Conservation (phyloP, 2,888 invertebrate species). For the Caprella mutica region DNA sequence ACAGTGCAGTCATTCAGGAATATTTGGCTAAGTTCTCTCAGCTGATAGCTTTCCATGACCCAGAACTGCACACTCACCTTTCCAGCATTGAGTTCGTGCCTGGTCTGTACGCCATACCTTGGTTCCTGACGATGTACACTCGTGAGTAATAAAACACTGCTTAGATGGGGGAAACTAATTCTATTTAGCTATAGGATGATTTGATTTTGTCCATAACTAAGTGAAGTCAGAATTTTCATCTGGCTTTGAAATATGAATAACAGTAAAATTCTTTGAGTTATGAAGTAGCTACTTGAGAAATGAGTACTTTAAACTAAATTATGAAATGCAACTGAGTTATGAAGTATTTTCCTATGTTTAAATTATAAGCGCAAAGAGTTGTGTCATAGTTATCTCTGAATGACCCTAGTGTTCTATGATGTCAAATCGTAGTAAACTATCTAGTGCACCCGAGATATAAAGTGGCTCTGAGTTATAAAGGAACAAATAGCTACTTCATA, state of each 20-base stretch:
- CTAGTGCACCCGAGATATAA: too few relatives aligned
- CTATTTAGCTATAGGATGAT: constrained; percentile 8
- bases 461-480: too few relatives aligned
- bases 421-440: too few relatives aligned
- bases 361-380: too few relatives aligned
- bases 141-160: constrained; percentile 70
- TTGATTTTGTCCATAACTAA: constrained; percentile 3
- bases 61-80: constrained; percentile 77
- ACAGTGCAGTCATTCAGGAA: constrained; percentile 91
- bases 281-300: not conserved
- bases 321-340: too few relatives aligned
- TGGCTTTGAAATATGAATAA: constrained; percentile 37
- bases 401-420: too few relatives aligned
- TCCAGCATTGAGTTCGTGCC: constrained; percentile 86
- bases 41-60: constrained; percentile 89
- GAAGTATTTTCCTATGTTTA: too few relatives aligned
- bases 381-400: too few relatives aligned
- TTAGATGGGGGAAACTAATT: not conserved
- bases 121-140: constrained; percentile 98
- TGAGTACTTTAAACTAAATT: too few relatives aligned
- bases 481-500: too few relatives aligned
- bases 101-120: constrained; percentile 95
- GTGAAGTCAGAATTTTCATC: constrained; percentile 5
- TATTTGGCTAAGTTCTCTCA: constrained; percentile 95
- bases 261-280: not conserved